Conservation (phyloP, 2,113 vertebrate species). For the Chloebia gouldiae region DNA sequence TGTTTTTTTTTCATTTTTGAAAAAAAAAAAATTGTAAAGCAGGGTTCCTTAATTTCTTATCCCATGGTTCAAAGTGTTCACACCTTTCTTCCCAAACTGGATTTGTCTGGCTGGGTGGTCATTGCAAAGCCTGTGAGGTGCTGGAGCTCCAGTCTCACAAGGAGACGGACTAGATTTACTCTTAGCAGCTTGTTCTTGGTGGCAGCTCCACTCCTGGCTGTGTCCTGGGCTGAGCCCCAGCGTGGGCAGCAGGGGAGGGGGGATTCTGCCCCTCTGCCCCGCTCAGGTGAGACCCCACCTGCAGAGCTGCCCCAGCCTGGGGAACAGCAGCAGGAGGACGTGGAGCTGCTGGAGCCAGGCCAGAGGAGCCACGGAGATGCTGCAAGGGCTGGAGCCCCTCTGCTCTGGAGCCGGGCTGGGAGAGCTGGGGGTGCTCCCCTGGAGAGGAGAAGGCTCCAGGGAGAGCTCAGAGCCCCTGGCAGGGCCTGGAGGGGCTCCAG, state of each 20-base stretch:
- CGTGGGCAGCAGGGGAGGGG: not conserved
- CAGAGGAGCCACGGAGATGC: not conserved
- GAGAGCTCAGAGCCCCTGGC: not conserved
- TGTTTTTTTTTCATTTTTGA: not conserved
- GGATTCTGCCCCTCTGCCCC: not conserved
- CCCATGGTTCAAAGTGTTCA: accelerated
- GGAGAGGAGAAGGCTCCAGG: not conserved
- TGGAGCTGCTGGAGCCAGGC: not conserved
- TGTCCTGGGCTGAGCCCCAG: not conserved
- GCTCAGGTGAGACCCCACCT: not conserved
- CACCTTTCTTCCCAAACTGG: not conserved
- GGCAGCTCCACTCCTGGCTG: not conserved
- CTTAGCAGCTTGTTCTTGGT: accelerated
- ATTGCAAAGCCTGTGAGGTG: not conserved
- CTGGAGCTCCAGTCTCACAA: not conserved
- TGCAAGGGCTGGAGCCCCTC: not conserved
- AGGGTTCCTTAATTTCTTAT: not conserved
- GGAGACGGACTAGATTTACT: not conserved
- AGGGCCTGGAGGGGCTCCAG: not conserved
- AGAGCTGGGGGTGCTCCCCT: not conserved
- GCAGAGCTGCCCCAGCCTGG: not conserved
- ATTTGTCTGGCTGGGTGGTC: not conserved
- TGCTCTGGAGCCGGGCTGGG: not conserved
- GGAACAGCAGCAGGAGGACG: not conserved
- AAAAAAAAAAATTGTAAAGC: not conserved